Base-by-base conservation (phyloP, 2,113 vertebrate genomes). In the Varanus komodoensis region DNA sequence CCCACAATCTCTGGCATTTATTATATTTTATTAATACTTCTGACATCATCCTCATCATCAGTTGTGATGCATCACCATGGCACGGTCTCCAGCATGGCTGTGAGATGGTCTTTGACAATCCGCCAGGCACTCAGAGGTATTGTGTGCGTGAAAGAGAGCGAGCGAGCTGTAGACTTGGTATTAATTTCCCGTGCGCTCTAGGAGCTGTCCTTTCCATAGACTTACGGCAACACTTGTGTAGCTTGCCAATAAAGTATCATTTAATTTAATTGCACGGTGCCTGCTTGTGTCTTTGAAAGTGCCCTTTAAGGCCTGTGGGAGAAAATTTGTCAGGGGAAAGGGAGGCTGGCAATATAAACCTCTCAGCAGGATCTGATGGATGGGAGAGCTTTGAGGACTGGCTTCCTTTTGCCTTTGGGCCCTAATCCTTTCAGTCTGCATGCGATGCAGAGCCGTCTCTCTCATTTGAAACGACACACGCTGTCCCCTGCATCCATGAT, bases 31-130 rank as follows among this genome's bases (percentile, higher is more conserved):
- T 44, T 44, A 44, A 44, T 44, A 44, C 38, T 44, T 44, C 38
- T 44, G 38, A 44, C 38, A 44, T 44, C 38, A 44, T 44, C 38
- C 38, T 44, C 38, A 44, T 44, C 38, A 44, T 9, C 12, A 12
- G 15, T 61, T 38, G 91, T 87, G 94, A 91, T 88, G 38, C 87
- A 93, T 93, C 69, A 73, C 88, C 92, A 8, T 71, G 48, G 80
- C 80, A 90, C 79, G 82, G 69, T 78, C 78, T 27, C 81, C 92
- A 88, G 91, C 82, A 2, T 89, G 75, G 67, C 87, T 87, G 69
- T 82, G 64, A 84, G 81, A 89, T 78, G 64, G 84, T 6, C 79
- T 48, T 0, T 90, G 92, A 92, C 14, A 32, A 91, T 90, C 61
- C 71, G 57, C 3, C 52, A 89, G 84, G 71, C 71, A 48, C 85